phyloP scores from a whole-genome alignment of 2,113 vertebrate species.

The Narcine bancroftii region DNA sequence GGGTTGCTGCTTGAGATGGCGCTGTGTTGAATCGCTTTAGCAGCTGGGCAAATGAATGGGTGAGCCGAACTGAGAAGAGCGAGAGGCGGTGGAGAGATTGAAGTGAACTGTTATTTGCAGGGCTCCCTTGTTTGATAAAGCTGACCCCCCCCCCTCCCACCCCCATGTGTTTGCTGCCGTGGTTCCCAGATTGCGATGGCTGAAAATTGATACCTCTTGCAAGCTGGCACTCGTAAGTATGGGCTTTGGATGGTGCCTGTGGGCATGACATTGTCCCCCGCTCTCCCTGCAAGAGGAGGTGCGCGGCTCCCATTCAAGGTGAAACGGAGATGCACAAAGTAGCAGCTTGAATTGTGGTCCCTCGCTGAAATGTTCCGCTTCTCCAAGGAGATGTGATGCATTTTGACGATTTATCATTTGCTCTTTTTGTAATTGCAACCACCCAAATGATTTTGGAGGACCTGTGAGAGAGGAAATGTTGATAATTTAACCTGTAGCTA shows the following conservation, averaged over 20 bases:
- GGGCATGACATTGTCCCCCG: neutral
- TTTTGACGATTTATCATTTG: neutral
- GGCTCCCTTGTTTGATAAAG: constrained; percentile 22
- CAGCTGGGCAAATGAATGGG: constrained; percentile 10
- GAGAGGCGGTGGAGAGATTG: neutral
- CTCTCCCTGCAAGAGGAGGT: neutral
- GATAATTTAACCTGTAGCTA: neutral
- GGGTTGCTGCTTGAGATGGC: neutral
- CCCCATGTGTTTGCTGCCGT: constrained; percentile 30
- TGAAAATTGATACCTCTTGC: constrained; percentile 32
- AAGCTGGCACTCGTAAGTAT: constrained; percentile 30
- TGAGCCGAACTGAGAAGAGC: neutral
- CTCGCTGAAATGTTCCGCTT: neutral
- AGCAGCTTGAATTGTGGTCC: neutral
- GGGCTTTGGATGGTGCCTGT: neutral
- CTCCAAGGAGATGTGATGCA: neutral
- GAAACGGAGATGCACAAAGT: neutral
- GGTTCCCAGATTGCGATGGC: constrained; percentile 29
- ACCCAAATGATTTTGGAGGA: neutral
- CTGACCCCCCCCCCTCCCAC: neutral
- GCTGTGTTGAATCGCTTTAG: neutral
- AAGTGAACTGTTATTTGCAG: constrained; percentile 24
- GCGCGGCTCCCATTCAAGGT: neutral
- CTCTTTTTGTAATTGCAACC: neutral
- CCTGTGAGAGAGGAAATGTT: neutral